A percentile compares a stretch with the other conserved stretches of the same genome.
phyloP scores from a whole-genome alignment of 2,113 vertebrate species.

The Xenopus laevis region DNA sequence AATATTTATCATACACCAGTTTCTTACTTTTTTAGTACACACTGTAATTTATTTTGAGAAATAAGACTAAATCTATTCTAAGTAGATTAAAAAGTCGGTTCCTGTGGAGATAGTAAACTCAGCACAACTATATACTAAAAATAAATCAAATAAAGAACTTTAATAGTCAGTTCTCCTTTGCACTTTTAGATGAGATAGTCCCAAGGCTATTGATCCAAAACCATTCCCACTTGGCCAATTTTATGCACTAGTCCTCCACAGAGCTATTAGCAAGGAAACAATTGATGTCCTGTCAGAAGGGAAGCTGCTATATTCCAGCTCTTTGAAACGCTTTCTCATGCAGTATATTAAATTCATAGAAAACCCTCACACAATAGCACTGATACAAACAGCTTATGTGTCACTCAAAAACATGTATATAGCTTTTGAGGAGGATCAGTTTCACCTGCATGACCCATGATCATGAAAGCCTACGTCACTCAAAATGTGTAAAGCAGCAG shows the following conservation, averaged over 20 bases:
- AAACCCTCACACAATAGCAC: no score
- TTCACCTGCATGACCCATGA: no score
- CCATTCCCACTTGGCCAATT: constrained; percentile 23
- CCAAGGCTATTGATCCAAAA: constrained; percentile 5
- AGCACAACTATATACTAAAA: neutral
- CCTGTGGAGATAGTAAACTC: neutral
- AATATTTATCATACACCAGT: neutral
- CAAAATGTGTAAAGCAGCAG: no score
- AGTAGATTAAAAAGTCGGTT: neutral
- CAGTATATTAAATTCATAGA: no score
- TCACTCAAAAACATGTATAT: no score
- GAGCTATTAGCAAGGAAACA: neutral
- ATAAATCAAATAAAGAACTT: constrained; percentile 12
- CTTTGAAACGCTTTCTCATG: no score
- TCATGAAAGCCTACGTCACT: no score
- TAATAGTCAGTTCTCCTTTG: neutral
- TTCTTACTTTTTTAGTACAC: neutral
- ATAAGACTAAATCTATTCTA: neutral
- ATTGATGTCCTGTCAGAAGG: neutral
- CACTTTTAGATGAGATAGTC: neutral
- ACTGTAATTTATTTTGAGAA: neutral
- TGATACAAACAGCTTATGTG: no score
- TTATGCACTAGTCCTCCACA: neutral
- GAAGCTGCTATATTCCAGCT: no score
- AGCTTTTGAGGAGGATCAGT: no score